phyloP scores from a whole-genome alignment of 2,113 vertebrate species.

The Philantomba maxwellii region DNA sequence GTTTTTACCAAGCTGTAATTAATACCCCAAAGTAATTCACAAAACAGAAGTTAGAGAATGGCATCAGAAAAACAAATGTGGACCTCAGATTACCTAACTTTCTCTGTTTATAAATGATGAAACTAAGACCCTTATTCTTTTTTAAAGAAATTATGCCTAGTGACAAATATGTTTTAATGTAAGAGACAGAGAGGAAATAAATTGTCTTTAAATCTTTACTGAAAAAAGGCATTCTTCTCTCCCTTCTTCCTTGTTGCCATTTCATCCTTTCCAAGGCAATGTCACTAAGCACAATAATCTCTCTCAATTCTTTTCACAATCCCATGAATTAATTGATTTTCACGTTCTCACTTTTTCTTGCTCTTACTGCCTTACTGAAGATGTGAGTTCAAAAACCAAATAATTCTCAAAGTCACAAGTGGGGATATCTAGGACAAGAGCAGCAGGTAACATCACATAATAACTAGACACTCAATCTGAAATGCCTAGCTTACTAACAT shows the following conservation, averaged over 20 bases:
- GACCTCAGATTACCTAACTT: not conserved
- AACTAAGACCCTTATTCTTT: not conserved
- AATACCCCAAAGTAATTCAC: not conserved
- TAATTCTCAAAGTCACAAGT: not conserved
- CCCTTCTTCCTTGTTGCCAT: not conserved
- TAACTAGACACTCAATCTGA: not conserved
- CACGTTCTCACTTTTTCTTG: not conserved
- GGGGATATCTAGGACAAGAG: not conserved
- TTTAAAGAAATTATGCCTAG: not conserved
- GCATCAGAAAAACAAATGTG: slow-evolving; percentile 20
- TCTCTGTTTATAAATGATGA: not conserved
- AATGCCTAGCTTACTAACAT: not conserved
- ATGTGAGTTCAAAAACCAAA: not conserved
- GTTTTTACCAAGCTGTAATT: not conserved
- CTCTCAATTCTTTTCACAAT: not conserved
- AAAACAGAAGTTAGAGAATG: not conserved
- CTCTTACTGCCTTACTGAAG: not conserved
- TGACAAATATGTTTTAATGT: not conserved
- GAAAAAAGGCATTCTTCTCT: not conserved
- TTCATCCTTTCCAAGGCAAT: not conserved
- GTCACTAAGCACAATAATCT: not conserved
- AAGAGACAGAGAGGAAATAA: not conserved
- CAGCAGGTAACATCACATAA: not conserved
- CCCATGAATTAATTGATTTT: not conserved
- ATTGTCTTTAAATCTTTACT: not conserved